Base-by-base conservation (phyloP, 1,140 invertebrate genomes). In the Bombus waltoni region DNA sequence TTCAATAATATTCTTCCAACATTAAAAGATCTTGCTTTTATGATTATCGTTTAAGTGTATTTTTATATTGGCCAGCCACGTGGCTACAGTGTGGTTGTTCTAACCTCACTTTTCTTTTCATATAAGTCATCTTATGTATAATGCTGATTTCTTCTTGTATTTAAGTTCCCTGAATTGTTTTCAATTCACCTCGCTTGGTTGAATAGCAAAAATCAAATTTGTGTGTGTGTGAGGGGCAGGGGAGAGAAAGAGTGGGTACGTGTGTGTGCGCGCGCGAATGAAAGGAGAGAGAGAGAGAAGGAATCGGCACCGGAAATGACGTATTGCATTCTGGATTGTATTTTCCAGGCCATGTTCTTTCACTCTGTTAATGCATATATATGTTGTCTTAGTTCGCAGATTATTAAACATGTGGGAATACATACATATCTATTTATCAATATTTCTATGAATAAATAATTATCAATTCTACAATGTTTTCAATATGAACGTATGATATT, bases 241-340 rank as follows among this genome's bases (percentile, higher is more conserved):
- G 40, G 6, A n/a, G 47, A 32, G 38, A 72, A 71, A 71, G 13
- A n/a, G 25, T 11, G 25, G 0, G 28, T 28, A 28, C 9, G 28
- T 28, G 25, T 28, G 59, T 10, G 2, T 11, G 57, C 25, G 0
- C 25, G 57, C 57, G 9, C 10, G 59, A 62, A 11, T 28, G 28
- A n/a, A 28, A 28, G 10, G 57, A 22, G 73, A 32, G 68, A 22
- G 73, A 32, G 68, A 53, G 40, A 35, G 59, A 83, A 42, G 38
- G 86, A 79, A 81, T 88, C 72, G 47, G 38, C 53, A 59, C 70
- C 87, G 88, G 89, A 90, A 90, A 87, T 90, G 88, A 89, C 79
- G 86, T 90, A 74, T 71, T 59, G 73, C 81, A 87, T 90, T 87
- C 89, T 68, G 66, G 71, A 68, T 83, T 78, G 73, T 73, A 79